A percentile compares a stretch with the other conserved stretches of the same genome.
phyloP scores from a whole-genome alignment of 2,888 invertebrate genomes.

The Spialia ferax region DNA sequence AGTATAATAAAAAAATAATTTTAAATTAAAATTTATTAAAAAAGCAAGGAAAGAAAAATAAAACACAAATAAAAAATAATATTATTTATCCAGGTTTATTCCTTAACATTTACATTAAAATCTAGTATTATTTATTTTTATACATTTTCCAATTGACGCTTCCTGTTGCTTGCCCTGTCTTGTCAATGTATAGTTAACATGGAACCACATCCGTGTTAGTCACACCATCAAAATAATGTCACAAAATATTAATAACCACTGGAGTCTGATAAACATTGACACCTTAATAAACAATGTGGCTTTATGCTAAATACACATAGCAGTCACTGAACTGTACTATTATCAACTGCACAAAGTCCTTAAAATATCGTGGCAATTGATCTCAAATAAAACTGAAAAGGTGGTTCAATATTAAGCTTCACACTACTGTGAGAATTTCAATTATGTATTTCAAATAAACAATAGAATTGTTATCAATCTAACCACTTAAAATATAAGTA shows the following conservation, averaged over 20 bases:
- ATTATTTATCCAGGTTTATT: conserved; percentile 85
- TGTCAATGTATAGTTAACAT: conserved; percentile 38
- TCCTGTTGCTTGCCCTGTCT: conserved; percentile 69
- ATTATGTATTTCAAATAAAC: conserved; percentile 50
- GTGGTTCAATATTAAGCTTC: conserved; percentile 73
- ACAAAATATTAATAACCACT: too few relatives aligned
- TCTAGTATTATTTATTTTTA: conserved; percentile 78
- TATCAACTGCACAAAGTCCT: not conserved
- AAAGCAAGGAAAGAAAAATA: conserved; percentile 61
- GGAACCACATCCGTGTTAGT: conserved; percentile 25
- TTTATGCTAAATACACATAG: conserved; percentile 19
- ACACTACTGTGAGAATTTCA: conserved; percentile 46
- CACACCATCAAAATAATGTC: conserved; percentile 16
- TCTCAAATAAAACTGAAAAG: conserved; percentile 45
- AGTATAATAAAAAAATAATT: not conserved
- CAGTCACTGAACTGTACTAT: not conserved
- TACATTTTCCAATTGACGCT: conserved; percentile 80
- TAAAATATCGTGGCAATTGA: conserved; percentile 4
- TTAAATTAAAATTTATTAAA: not conserved
- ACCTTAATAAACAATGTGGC: conserved; percentile 5
- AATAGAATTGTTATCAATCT: conserved; percentile 46
- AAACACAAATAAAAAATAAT: conserved; percentile 78
- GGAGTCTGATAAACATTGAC: conserved; percentile 2
- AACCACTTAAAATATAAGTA: conserved; percentile 51
- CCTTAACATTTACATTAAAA: conserved; percentile 82